phyloP scores from a whole-genome alignment of 2,888 invertebrate genomes.

The Hydraecia micacea region DNA sequence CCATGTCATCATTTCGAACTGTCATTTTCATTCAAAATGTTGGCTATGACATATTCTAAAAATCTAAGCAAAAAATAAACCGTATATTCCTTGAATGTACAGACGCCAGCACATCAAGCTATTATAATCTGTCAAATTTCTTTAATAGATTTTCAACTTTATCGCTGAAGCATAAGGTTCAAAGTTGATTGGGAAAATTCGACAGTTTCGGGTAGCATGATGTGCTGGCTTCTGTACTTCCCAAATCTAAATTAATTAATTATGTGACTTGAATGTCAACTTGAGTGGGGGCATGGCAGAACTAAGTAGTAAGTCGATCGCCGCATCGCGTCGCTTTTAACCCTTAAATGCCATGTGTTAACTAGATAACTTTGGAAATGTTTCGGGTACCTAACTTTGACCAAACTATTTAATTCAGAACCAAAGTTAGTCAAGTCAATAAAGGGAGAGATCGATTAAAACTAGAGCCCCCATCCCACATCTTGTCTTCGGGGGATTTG shows the following conservation, averaged over 20 bases:
- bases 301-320: slow-evolving; percentile 38
- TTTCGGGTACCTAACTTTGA: slow-evolving; percentile 18
- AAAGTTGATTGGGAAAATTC: no score
- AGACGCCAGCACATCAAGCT: no score
- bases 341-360: slow-evolving; percentile 29
- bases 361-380: slow-evolving; percentile 39
- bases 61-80: background rate
- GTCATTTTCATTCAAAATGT: background rate
- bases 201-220: no score
- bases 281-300: background rate
- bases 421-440: slow-evolving; percentile 1
- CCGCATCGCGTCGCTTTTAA: background rate
- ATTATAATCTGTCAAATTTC: no score
- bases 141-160: no score
- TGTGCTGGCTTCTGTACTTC: no score
- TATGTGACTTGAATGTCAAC: slow-evolving; percentile 15
- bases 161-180: no score
- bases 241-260: slow-evolving; percentile 22
- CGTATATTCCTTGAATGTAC: background rate
- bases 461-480: no score
- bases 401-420: slow-evolving; percentile 25
- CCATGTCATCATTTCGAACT: background rate
- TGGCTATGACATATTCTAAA: background rate
- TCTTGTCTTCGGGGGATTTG: background rate
- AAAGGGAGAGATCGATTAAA: slow-evolving; percentile 9